Percentiles rank a stretch among this genome's conserved stretches.
phyloP scores from a whole-genome alignment of 2,888 invertebrate species.

The Cancer borealis region DNA sequence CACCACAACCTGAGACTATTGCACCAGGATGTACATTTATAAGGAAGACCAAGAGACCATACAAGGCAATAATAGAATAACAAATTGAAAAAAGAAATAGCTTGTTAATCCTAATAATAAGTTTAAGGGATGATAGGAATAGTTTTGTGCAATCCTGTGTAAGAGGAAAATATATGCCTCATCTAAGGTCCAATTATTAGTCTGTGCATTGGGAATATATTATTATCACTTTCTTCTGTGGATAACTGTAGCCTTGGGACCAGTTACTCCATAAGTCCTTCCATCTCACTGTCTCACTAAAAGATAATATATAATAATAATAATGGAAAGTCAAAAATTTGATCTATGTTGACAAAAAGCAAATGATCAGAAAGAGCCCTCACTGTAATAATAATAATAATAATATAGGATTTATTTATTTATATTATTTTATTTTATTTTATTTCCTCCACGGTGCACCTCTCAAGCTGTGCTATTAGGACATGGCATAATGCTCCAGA shows the following conservation, averaged over 20 bases:
- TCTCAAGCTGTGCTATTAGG: slow-evolving; percentile 26
- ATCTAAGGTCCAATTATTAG: background rate
- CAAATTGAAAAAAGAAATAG: background rate
- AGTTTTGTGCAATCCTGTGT: background rate
- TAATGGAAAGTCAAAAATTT: background rate
- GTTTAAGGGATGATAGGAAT: background rate
- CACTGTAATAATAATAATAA: background rate
- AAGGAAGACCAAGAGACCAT: background rate
- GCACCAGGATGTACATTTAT: background rate
- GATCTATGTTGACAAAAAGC: background rate
- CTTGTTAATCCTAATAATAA: too few species aligned
- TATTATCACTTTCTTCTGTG: background rate
- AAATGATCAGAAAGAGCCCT: slow-evolving; percentile 25
- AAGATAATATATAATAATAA: background rate
- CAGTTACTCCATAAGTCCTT: background rate
- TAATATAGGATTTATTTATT: background rate
- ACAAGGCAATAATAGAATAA: background rate
- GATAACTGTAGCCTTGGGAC: background rate
- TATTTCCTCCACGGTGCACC: background rate
- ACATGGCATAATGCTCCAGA: slow-evolving; percentile 25
- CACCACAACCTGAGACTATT: background rate
- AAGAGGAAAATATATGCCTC: background rate
- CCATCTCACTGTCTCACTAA: background rate
- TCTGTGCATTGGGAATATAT: background rate
- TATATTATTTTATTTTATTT: background rate